phyloP scores from a whole-genome alignment of 1,140 invertebrate species.

The Centruroides vittatus region DNA sequence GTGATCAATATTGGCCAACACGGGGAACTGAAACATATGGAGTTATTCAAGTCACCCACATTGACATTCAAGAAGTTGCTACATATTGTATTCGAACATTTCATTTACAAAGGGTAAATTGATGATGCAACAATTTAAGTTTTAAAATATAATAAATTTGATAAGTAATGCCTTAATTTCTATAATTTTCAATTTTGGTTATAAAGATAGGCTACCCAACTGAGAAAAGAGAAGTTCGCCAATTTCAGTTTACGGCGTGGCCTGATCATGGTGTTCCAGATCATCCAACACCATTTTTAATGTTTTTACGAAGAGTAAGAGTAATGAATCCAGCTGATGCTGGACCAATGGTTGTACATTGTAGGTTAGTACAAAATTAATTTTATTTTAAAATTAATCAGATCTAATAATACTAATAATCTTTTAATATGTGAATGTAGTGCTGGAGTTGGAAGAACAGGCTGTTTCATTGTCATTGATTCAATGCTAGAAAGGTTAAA shows the following conservation, averaged over 20 bases:
- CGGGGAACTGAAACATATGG: slow-evolving; percentile 89
- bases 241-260: slow-evolving; percentile 98
- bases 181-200: neutral
- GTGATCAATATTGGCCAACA: slow-evolving; percentile 95
- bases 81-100: slow-evolving; percentile 97
- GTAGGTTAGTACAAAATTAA: slow-evolving; percentile 28
- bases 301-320: slow-evolving; percentile 86
- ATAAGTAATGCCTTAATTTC: neutral
- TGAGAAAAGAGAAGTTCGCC: slow-evolving; percentile 88
- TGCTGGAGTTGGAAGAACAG: slow-evolving; percentile 59
- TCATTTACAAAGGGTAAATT: slow-evolving; percentile 46
- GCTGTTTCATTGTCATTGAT: slow-evolving; percentile 96
- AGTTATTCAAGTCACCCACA: slow-evolving; percentile 76
- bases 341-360: slow-evolving; percentile 93
- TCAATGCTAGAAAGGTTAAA: slow-evolving; percentile 87
- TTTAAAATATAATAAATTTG: neutral
- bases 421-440: neutral
- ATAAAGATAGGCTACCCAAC: slow-evolving; percentile 28
- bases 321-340: slow-evolving; percentile 71
- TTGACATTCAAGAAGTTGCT: slow-evolving; percentile 89
- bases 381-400: neutral
- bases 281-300: slow-evolving; percentile 94
- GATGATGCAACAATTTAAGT: neutral
- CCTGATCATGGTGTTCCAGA: slow-evolving; percentile 96
- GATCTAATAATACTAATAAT: too few relatives aligned